A percentile compares a stretch with the other conserved stretches of the same genome.
phyloP scores from a whole-genome alignment of 1,140 invertebrate species.

The Temnothorax longispinosus region DNA sequence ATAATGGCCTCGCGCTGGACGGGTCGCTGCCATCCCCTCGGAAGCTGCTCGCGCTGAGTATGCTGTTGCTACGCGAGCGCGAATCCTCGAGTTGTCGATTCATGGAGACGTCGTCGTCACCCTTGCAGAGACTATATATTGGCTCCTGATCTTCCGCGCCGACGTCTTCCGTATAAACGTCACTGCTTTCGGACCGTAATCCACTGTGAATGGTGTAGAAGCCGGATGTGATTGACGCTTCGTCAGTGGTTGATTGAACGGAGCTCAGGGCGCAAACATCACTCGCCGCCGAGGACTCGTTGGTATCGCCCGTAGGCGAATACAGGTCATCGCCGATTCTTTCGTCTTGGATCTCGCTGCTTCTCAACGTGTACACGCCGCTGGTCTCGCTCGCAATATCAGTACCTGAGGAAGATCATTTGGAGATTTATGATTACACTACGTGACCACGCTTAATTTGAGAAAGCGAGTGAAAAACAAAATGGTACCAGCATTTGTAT shows the following conservation, averaged over 20 bases:
- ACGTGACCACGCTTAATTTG: background rate
- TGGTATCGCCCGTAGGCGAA: constrained; percentile 77
- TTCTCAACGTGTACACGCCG: constrained; percentile 91
- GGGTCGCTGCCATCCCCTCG: constrained; percentile 94
- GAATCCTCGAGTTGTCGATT: constrained; percentile 78
- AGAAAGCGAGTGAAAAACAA: background rate
- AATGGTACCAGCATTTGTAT: background rate
- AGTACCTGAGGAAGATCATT: constrained; percentile 69
- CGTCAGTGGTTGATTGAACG: constrained; percentile 83
- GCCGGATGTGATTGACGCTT: constrained; percentile 84
- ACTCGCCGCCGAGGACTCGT: constrained; percentile 80
- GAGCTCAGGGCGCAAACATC: constrained; percentile 82
- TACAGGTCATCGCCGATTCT: constrained; percentile 78
- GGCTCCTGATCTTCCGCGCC: constrained; percentile 77
- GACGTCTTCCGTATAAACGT: constrained; percentile 80
- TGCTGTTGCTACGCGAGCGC: constrained; percentile 90
- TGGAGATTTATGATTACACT: background rate
- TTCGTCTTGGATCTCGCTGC: constrained; percentile 88
- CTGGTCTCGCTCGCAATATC: constrained; percentile 90
- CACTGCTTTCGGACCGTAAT: constrained; percentile 81
- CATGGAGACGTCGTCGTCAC: constrained; percentile 72
- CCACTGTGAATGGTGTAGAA: constrained; percentile 85
- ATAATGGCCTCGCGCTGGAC: constrained; percentile 91
- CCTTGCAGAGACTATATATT: constrained; percentile 82
- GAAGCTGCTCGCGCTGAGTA: constrained; percentile 91